Conservation (phyloP, 2,888 invertebrate species). For the Volucella bombylans region DNA sequence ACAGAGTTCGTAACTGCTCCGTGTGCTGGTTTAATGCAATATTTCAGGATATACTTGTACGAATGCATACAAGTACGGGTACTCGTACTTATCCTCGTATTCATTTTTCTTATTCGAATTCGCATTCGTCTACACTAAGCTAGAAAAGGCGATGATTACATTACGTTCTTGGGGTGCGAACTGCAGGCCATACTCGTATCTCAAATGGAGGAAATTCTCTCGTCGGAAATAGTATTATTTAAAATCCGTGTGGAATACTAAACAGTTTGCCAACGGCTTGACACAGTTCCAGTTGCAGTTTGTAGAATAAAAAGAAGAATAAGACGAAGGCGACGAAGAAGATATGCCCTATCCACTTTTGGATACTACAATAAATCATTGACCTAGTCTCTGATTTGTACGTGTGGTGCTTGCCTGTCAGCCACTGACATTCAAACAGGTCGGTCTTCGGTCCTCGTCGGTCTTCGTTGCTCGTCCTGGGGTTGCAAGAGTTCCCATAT, state of each 20-base stretch:
- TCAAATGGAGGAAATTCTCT: slow-evolving; percentile 36
- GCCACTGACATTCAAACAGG: slow-evolving; percentile 73
- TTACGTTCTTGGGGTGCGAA: slow-evolving; percentile 55
- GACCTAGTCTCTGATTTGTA: slow-evolving; percentile 73
- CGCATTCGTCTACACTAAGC: too few relatives aligned
- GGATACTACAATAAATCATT: slow-evolving; percentile 72
- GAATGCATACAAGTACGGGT: background rate
- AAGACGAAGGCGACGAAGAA: slow-evolving; percentile 22
- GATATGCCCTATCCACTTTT: slow-evolving; percentile 61
- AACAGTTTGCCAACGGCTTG: slow-evolving; percentile 72
- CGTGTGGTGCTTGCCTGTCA: slow-evolving; percentile 71
- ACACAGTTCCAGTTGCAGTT: slow-evolving; percentile 53
- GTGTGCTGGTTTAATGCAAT: slow-evolving; percentile 29
- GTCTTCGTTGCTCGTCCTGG: slow-evolving; percentile 8
- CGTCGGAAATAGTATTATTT: slow-evolving; percentile 72
- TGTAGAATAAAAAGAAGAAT: too few relatives aligned
- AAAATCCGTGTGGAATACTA: slow-evolving; percentile 71
- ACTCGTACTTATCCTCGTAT: background rate
- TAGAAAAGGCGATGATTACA: slow-evolving; percentile 64
- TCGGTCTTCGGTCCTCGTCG: background rate
- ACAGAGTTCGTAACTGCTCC: slow-evolving; percentile 9
- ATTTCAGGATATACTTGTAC: slow-evolving; percentile 42
- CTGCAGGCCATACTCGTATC: slow-evolving; percentile 65
- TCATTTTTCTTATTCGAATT: too few relatives aligned
- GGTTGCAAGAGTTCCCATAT: slow-evolving; percentile 49